These are phyloP conservation scores for Pogona vitticeps DNA, from an alignment of 2,113 vertebrate species.

Conservation along the genomic window DNA sequence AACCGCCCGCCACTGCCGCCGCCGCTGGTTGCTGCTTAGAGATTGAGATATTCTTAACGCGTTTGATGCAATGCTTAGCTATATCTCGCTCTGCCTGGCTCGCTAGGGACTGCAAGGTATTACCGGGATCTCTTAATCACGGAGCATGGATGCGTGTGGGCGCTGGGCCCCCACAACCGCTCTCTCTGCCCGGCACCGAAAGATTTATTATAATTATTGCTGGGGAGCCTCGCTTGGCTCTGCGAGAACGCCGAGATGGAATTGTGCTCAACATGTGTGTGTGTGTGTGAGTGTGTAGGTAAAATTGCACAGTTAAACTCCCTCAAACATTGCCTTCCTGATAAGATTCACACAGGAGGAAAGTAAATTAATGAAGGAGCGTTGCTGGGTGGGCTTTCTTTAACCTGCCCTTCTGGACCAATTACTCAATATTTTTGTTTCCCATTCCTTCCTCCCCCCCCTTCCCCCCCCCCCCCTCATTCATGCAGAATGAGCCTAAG, in stretches of 20 bases:
- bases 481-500: not conserved
- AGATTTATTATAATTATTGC: constrained; percentile 30
- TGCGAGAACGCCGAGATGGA: not conserved
- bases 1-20: constrained; percentile 56
- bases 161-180: not conserved
- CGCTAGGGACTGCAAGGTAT: constrained; percentile 30
- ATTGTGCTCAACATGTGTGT: not conserved
- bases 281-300: not conserved
- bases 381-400: not conserved
- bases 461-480: too few relatives aligned
- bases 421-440: not conserved
- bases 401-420: not conserved
- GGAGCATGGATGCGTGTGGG: not conserved
- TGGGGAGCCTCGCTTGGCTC: not conserved
- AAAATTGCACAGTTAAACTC: not conserved
- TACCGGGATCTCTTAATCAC: constrained; percentile 46
- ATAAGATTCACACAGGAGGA: rapidly evolving
- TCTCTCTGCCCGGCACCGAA: not conserved
- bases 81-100: not conserved
- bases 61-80: constrained; percentile 41
- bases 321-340: not conserved
- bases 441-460: too few relatives aligned
- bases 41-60: constrained; percentile 71
- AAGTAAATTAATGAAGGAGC: not conserved
- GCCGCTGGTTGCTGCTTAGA: constrained; percentile 21